A percentile compares a stretch with the other conserved stretches of the same genome.
Conservation (phyloP, 2,113 vertebrate species). For the Platanista minor region DNA sequence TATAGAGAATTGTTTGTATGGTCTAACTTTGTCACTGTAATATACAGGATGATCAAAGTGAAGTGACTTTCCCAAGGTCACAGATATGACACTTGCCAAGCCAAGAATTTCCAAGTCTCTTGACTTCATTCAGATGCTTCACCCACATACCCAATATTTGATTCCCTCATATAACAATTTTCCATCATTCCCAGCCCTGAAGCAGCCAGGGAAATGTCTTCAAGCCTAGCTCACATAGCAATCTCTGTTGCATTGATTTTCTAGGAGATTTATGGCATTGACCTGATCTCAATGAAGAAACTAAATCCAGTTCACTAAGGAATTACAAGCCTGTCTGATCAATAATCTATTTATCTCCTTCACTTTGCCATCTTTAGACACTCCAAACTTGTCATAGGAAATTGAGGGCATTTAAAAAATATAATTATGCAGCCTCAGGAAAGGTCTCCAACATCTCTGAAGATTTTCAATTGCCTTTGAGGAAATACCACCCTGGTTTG, state of each 20-base stretch:
- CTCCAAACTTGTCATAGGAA: constrained; percentile 79
- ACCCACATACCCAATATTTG: neutral
- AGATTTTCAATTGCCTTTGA: constrained; percentile 29
- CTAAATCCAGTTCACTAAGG: constrained; percentile 85
- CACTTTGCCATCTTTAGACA: constrained; percentile 83
- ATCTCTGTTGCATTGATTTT: constrained; percentile 76
- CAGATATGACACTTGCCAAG: neutral
- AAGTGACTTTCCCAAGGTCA: neutral
- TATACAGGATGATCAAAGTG: neutral
- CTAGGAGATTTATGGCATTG: constrained; percentile 79
- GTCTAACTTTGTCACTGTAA: neutral
- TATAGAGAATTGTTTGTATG: rapidly evolving
- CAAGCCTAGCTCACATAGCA: neutral
- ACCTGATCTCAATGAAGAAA: constrained; percentile 80
- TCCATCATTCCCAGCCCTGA: neutral
- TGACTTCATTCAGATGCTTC: neutral
- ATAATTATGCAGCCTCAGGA: constrained; percentile 59
- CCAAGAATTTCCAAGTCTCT: neutral
- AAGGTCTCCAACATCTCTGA: constrained; percentile 40
- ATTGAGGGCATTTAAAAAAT: constrained; percentile 80
- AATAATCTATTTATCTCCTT: constrained; percentile 88
- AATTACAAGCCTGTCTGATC: constrained; percentile 84
- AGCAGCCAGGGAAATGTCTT: constrained; percentile 60
- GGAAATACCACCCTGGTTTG: constrained; percentile 29
- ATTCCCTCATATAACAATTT: neutral